Conservation (phyloP, 2,888 invertebrate species). For the Drosophila lutescens region DNA sequence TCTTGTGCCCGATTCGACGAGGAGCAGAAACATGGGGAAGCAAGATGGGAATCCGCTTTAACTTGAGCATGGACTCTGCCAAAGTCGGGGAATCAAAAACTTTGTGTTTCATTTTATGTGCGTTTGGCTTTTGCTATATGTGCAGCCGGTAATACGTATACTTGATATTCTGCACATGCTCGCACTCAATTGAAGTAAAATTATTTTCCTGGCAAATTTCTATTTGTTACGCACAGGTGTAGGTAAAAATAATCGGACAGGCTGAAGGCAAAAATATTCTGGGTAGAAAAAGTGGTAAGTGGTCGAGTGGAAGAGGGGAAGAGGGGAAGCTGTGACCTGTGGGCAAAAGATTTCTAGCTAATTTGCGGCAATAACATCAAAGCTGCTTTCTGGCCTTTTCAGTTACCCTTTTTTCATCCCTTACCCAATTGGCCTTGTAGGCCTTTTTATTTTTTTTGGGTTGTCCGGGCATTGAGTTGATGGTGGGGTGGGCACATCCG, state of each 20-base stretch:
- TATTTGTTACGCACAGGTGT: conserved; percentile 49
- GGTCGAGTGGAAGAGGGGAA: conserved; percentile 10
- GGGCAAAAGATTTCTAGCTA: conserved; percentile 75
- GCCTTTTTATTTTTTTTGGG: conserved; percentile 21
- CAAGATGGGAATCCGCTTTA: conserved; percentile 54
- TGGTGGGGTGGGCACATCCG: conserved; percentile 44
- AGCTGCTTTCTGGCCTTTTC: conserved; percentile 63
- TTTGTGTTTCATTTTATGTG: conserved; percentile 28
- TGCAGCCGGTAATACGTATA: conserved; percentile 44
- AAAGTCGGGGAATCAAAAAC: conserved; percentile 25
- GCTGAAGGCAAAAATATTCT: conserved; percentile 21
- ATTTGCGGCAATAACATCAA: conserved; percentile 80
- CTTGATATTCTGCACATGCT: conserved; percentile 74
- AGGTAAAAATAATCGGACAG: conserved; percentile 39
- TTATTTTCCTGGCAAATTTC: conserved; percentile 68
- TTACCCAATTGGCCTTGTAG: conserved; percentile 61
- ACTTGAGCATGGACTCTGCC: conserved; percentile 45
- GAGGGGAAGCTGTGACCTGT: conserved; percentile 52
- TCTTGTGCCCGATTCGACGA: conserved; percentile 27
- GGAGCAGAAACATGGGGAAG: conserved; percentile 30
- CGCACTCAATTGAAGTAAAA: conserved; percentile 75
- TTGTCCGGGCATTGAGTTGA: conserved; percentile 26
- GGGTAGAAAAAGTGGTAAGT: conserved; percentile 20
- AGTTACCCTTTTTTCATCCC: conserved; percentile 39
- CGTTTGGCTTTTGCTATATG: conserved; percentile 14